Percentiles rank a stretch among this genome's conserved stretches.
phyloP scores from a whole-genome alignment of 2,888 invertebrate genomes.

The Drosophila stalkeri region DNA sequence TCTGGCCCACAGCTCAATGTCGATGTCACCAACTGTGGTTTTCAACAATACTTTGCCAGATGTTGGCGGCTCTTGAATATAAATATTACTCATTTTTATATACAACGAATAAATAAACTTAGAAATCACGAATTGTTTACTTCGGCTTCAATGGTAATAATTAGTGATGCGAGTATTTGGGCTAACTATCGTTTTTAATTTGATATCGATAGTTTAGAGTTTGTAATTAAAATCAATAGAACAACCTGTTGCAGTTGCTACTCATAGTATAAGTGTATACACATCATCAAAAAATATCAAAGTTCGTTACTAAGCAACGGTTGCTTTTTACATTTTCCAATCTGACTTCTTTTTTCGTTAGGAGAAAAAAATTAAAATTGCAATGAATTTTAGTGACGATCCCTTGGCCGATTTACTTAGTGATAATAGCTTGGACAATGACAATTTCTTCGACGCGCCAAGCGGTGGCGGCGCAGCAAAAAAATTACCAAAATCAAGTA shows the following conservation, averaged over 20 bases:
- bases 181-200: neutral
- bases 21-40: constrained; percentile 98
- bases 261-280: constrained; percentile 20
- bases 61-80: constrained; percentile 98
- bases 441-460: constrained; percentile 88
- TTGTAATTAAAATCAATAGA: neutral
- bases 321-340: constrained; percentile 19
- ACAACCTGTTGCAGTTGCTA: constrained; percentile 33
- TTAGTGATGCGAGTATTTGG: constrained; percentile 14
- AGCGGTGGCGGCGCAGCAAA: constrained; percentile 34
- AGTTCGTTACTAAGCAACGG: constrained; percentile 64
- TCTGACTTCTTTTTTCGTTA: neutral
- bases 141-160: constrained; percentile 1
- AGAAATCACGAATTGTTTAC: neutral
- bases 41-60: constrained; percentile 96
- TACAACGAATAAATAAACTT: constrained; percentile 9
- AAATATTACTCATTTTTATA: constrained; percentile 96
- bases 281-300: constrained; percentile 13
- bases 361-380: neutral
- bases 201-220: neutral
- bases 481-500: constrained; percentile 44
- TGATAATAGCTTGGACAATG: constrained; percentile 90
- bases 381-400: constrained; percentile 88
- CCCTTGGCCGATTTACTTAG: constrained; percentile 88
- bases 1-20: constrained; percentile 98